Evolutionary conservation across 2,797 vertebrate species (phyloP).

Genomic region (Falco rusticolus): DNA sequence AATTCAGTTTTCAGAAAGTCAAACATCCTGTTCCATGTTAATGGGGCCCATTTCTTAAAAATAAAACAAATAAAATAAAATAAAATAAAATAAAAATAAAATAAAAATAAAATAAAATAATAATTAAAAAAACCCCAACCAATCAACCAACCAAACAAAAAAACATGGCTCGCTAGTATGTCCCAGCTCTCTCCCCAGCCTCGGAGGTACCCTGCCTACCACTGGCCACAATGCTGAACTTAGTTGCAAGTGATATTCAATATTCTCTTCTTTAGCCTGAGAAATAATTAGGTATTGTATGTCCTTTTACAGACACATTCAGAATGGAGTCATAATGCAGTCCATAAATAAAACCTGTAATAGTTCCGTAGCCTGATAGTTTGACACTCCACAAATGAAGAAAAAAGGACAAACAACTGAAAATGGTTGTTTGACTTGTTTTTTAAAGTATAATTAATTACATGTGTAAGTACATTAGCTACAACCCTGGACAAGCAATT

Average conservation of each 20-base stretch:
- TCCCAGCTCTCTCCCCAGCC: not conserved
- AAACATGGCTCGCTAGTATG: not conserved
- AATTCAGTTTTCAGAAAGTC: not conserved
- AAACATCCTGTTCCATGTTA: not conserved
- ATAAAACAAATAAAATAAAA: too few relatives aligned
- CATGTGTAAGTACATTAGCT: not conserved
- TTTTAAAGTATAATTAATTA: not conserved
- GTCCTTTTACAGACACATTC: not conserved
- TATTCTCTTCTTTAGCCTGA: not conserved
- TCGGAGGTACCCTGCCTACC: not conserved
- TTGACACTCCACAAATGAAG: not conserved
- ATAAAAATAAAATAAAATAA: too few relatives aligned
- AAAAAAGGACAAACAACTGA: not conserved
- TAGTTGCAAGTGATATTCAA: not conserved
- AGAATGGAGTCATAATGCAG: not conserved
- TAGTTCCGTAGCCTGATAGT: rapidly evolving
- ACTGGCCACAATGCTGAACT: not conserved
- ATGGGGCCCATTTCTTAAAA: not conserved
- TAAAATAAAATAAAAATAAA: too few relatives aligned
- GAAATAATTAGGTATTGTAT: not conserved
- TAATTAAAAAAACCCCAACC: too few relatives aligned
- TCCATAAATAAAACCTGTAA: not conserved
- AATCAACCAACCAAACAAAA: too few relatives aligned
- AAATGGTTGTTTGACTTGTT: not conserved
- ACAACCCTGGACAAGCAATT: slow-evolving; percentile 14